Base-by-base conservation (phyloP, 2,113 vertebrate species). In the Leptobrachium leishanense region DNA sequence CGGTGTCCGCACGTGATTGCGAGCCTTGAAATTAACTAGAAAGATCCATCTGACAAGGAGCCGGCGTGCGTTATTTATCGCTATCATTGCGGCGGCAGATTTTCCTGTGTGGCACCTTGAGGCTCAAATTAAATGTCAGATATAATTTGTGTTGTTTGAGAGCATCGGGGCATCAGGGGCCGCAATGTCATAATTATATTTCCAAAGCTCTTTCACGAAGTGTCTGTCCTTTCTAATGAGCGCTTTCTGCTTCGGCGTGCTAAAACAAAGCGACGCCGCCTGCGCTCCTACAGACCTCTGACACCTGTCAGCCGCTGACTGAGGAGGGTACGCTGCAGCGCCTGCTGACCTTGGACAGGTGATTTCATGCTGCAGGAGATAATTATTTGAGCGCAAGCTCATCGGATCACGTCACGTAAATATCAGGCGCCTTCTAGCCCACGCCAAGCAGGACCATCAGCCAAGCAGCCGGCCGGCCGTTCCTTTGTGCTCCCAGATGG, bases 81-180 rank as follows among this genome's bases (percentile, higher is more conserved):
- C 12, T 76, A 6, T 15, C 65, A 39, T 12, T 43, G 11, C 11
- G 46, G 11, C 8, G 2, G 73, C 12, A 11, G 54, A 71, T 43
- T 70, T 41, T 75, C 46, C 54, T 75, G 65, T 43, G 70, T 46
- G 68, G 68, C 41, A 63, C 4, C 11, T 59, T 68, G 11, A 0
- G 8, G 81, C 78, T 80, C 76, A 85, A 84, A 76, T 62, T 1
- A 83, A 82, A 82, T 62, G 12, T 84, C 75, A 82, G 39, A 68
- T 54, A n/a, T 76, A 81, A 83, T 82, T 79, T 84, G 15, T 53
- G 6, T 46, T 68, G 59, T 72, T 54, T 71, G 69, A 67, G 74
- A 82, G 46, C 42, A 41, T 20, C 41, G 7, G 46, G 8, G 40
- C 74, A 75, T 62, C 79, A 81, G 55, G 65, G 77, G 50, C 11